phyloP scores from a whole-genome alignment of 2,797 vertebrate species.

The Sitta carolinensis region DNA sequence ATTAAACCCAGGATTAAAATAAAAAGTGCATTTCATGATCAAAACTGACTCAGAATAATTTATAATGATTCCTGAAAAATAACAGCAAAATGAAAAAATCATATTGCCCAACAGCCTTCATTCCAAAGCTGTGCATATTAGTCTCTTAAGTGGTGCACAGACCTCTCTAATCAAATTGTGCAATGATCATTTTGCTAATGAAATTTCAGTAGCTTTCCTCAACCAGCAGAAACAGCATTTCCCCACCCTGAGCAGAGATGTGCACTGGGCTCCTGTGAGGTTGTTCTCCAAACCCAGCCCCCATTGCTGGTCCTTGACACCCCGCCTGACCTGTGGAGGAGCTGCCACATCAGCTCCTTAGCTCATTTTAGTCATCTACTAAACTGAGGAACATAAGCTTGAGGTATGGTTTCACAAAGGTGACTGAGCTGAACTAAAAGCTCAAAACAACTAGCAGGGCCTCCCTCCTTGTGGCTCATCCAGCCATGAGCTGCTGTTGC shows the following conservation, averaged over 20 bases:
- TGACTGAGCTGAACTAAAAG: neutral
- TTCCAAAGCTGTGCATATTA: neutral
- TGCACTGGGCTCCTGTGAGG: neutral
- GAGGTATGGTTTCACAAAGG: neutral
- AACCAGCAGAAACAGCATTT: neutral
- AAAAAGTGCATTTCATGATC: neutral
- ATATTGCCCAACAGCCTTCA: neutral
- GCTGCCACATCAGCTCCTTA: neutral
- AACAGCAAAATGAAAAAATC: neutral
- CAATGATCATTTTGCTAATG: neutral
- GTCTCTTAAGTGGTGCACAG: neutral
- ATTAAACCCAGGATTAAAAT: neutral
- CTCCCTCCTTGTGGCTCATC: neutral
- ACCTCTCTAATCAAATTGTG: neutral
- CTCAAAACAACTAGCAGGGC: neutral
- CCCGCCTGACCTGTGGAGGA: neutral
- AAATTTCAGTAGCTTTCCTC: neutral
- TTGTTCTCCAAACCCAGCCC: neutral
- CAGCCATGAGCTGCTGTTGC: neutral
- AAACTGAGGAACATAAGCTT: neutral
- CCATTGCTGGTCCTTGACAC: fast-evolving
- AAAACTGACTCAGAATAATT: neutral
- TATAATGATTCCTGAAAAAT: neutral
- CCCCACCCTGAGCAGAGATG: neutral
- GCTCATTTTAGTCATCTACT: neutral